Percentiles rank a stretch among this genome's conserved stretches.
phyloP scores from a whole-genome alignment of 2,113 vertebrate species.

The Pachypanchax playfairii region DNA sequence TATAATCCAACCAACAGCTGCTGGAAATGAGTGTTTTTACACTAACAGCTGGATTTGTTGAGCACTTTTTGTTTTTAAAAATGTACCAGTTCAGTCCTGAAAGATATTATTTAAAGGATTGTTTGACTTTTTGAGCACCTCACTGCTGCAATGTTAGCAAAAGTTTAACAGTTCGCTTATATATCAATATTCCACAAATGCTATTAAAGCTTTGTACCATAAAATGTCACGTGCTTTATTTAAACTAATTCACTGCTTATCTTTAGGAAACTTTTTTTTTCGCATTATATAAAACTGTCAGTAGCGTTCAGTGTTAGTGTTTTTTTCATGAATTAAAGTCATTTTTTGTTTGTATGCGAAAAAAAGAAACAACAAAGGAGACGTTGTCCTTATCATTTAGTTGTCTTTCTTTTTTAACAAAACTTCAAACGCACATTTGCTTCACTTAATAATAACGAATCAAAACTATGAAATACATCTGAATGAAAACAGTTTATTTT shows the following conservation, averaged over 20 bases:
- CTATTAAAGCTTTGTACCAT: too few species aligned
- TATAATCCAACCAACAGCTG: too few species aligned
- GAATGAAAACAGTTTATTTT: too few species aligned
- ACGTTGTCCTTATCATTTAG: not conserved
- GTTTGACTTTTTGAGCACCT: too few species aligned
- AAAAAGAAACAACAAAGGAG: not conserved
- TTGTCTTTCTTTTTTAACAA: not conserved
- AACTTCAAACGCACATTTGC: not conserved
- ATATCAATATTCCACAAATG: too few species aligned
- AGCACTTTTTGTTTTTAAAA: conserved; percentile 5
- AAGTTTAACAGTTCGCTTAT: not conserved
- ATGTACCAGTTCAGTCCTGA: not conserved
- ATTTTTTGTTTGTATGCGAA: too few species aligned
- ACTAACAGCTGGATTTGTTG: conserved; percentile 1
- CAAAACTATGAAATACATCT: too few species aligned
- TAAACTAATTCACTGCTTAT: not conserved
- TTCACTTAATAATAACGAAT: not conserved
- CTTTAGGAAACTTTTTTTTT: not conserved
- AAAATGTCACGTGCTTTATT: too few species aligned
- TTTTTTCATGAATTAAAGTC: not conserved
- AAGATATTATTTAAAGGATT: not conserved
- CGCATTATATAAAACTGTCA: not conserved
- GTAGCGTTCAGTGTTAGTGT: not conserved
- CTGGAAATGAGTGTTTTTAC: too few species aligned
- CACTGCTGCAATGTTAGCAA: too few species aligned